Base-by-base conservation (phyloP, 2,797 vertebrate species). In the Lutjanus campechanus region DNA sequence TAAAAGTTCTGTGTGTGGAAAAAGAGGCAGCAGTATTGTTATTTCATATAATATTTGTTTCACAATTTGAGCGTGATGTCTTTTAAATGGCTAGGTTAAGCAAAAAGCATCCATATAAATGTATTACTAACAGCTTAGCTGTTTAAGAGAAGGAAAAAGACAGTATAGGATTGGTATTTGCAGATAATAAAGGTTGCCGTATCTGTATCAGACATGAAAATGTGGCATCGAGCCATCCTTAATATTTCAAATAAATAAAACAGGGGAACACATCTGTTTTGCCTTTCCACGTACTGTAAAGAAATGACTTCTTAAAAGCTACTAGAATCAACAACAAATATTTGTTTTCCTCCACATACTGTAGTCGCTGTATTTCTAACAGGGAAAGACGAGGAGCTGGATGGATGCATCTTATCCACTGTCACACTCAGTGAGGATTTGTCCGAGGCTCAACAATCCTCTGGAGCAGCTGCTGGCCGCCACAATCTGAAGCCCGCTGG, bases 381-480 rank as follows among this genome's bases (percentile, higher is more conserved):
- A 16, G 46, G 46, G 8, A 36, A 61, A 61, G 25, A 44, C 49
- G 43, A 41, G 72, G 8, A 73, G 40, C 51, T 3, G 8, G 63
- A 47, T 61, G 40, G 11, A 51, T 61, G 40, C 10, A 51, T 74
- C 15, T 61, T 13, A 50, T 77, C 20, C 17, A 2, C 56, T n/a
- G 51, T 58, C 60, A 64, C 46, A 69, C 58, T 76, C 51, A 50
- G 73, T 16, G 43, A 77, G 84, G 73, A 69, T 86, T 79, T 84
- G 79, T 75, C 51, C 7, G 20, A 73, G 61, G 60, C 73, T 67
- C 10, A 54, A 60, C 55, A 67, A 63, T 63, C 58, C 69, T 79
- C 65, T 72, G 46, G 65, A 82, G 74, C 72, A 76, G 84, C 68
- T 77, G 85, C 81, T 36, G 36, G 61, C 75, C 53, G 22, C n/a